These are phyloP conservation scores for Dipodomys stephensi DNA, from an alignment of 2,113 vertebrate species.

Conservation along the genomic window DNA sequence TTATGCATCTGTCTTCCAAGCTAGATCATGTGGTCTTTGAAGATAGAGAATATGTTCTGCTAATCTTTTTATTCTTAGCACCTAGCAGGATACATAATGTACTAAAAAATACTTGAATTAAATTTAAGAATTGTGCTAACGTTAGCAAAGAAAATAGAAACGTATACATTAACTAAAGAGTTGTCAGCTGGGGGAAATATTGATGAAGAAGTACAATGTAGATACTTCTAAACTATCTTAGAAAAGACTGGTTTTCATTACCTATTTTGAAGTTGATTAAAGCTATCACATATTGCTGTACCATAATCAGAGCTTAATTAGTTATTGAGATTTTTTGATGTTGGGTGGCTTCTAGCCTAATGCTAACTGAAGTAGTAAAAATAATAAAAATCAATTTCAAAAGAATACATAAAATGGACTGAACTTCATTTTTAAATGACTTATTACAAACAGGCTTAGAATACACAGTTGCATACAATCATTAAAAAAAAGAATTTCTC, in stretches of 20 bases:
- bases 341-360: not conserved
- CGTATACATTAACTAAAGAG: slow-evolving; percentile 39
- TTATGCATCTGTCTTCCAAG: not conserved
- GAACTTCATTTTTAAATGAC: slow-evolving; percentile 37
- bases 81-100: slow-evolving; percentile 9
- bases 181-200: slow-evolving; percentile 24
- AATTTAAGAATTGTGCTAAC: slow-evolving; percentile 43
- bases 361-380: slow-evolving; percentile 31
- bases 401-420: slow-evolving; percentile 41
- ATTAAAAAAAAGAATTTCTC: slow-evolving; percentile 28
- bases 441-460: slow-evolving; percentile 37
- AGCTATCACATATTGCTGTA: not conserved
- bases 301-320: not conserved
- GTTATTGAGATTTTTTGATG: slow-evolving; percentile 18
- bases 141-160: slow-evolving; percentile 43
- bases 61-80: slow-evolving; percentile 48
- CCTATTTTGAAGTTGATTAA: not conserved
- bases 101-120: slow-evolving; percentile 33
- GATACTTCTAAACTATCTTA: not conserved
- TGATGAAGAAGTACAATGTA: not conserved
- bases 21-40: slow-evolving; percentile 33
- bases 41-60: slow-evolving; percentile 16
- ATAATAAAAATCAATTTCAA: slow-evolving; percentile 11
- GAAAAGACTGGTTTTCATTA: not conserved
- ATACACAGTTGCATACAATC: slow-evolving; percentile 47